A percentile compares a stretch with the other conserved stretches of the same genome.
Evolutionary conservation across 2,888 invertebrate genomes (phyloP).

Genomic region (Lasioglossum marginatum): DNA sequence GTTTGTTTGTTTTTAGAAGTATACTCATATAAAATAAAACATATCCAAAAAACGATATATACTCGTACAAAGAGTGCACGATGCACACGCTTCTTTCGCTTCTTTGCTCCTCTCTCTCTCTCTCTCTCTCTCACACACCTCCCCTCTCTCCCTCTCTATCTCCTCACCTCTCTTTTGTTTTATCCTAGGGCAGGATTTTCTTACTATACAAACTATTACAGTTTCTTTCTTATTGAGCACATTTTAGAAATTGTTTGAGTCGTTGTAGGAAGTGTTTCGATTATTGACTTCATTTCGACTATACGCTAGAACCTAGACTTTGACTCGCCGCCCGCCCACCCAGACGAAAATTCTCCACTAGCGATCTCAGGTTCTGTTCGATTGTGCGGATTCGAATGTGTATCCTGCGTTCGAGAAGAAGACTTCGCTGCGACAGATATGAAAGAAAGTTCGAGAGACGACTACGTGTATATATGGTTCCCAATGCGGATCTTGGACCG

Average conservation of each 20-base stretch:
- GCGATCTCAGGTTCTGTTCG: conserved; percentile 49
- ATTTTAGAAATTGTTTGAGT: conserved; percentile 83
- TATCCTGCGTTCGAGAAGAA: conserved; percentile 41
- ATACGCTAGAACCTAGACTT: conserved; percentile 76
- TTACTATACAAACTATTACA: conserved; percentile 81
- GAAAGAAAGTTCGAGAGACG: conserved; percentile 58
- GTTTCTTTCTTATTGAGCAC: conserved; percentile 80
- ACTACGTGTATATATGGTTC: conserved; percentile 31
- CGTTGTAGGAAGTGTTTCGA: conserved; percentile 82
- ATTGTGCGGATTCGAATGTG: conserved; percentile 31
- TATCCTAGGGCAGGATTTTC: conserved; percentile 80
- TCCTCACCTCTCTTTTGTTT: conserved; percentile 40
- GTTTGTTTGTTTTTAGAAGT: conserved; percentile 71
- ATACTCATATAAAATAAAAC: conserved; percentile 80
- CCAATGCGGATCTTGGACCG: conserved; percentile 26
- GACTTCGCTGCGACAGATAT: conserved; percentile 30
- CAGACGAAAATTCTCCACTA: neutral
- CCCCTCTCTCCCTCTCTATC: neutral
- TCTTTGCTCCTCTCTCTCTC: neutral
- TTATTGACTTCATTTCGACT: conserved; percentile 81
- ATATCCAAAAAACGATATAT: conserved; percentile 79
- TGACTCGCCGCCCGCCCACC: neutral
- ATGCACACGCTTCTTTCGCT: conserved; percentile 69
- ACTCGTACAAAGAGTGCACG: conserved; percentile 77
- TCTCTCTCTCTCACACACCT: neutral